Evolutionary conservation across 2,797 vertebrate genomes (phyloP).

Genomic region (Halcyon leucocephala): DNA sequence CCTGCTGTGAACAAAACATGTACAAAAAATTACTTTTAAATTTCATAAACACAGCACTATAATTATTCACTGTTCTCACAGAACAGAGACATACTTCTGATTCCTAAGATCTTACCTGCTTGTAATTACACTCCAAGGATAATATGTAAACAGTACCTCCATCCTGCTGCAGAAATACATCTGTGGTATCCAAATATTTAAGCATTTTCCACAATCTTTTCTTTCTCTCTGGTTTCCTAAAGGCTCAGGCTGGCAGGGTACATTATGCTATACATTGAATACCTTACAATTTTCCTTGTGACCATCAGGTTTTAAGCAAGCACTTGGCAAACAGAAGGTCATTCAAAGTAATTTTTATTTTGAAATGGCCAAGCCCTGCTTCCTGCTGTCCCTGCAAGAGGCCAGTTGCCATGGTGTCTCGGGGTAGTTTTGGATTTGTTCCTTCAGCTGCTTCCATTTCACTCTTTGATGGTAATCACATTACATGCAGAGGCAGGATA

Average conservation of each 20-base stretch:
- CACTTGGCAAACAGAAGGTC: not conserved
- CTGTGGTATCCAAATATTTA: constrained; percentile 77
- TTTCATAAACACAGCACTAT: not conserved
- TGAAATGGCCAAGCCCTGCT: not conserved
- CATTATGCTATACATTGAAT: not conserved
- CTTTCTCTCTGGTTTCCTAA: not conserved
- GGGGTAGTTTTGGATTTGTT: constrained; percentile 53
- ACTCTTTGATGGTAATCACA: constrained; percentile 12
- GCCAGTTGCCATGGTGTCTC: constrained; percentile 79
- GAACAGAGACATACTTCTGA: not conserved
- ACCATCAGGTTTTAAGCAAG: not conserved
- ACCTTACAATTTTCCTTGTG: not conserved
- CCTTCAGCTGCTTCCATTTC: constrained; percentile 69
- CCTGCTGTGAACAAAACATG: not conserved
- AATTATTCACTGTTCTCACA: not conserved
- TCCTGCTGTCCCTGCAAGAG: constrained; percentile 22
- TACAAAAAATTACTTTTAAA: not conserved
- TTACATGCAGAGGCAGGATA: not conserved
- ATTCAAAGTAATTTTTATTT: not conserved
- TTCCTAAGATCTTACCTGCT: not conserved
- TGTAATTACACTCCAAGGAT: not conserved
- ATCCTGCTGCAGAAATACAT: constrained; percentile 74
- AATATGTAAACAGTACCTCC: constrained; percentile 68
- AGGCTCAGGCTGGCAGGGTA: not conserved
- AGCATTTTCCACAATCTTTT: constrained; percentile 72